Evolutionary conservation across 53 echinoderm and acorn worm species (phyloP), one percentile per base, ranked within the genome.

Genomic region (Echinometra lucunter): DNA sequence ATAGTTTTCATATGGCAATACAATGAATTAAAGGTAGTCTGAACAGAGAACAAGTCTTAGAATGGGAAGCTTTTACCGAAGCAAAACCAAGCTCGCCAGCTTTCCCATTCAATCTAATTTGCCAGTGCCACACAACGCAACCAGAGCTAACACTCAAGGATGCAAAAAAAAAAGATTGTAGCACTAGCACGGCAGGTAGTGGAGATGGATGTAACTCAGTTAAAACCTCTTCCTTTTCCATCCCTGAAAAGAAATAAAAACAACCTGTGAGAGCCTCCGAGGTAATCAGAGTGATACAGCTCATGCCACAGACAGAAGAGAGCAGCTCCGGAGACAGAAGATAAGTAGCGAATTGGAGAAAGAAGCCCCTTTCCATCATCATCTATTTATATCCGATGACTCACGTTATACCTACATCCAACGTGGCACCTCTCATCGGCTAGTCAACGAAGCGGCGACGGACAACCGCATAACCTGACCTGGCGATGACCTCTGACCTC

Each of bases 381-480:
- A 67, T 66, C 67, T 91, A 91, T 91, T 91, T 91, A 66, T 66
- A 69, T 66, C 66, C 67, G 17, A 91, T 91, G 91, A 91, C 91
- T 91, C 91, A 91, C 49, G 30, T 49, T 49, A 45, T 58, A 57
- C 63, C 90, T 90, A 37, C 90, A 90, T 58, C 90, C 90, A 90
- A 90, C 60, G 90, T 90, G 90, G 60, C 19, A 63, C 90, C 63
- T 63, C 58, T 63, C 63, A 60, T 9, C 47, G 28, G 3, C 85
- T n/a, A 78, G 53, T 12, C 85, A 85, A 25, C n/a, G 13, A 85
- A 49, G n/a, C n/a, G 85, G 49, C 49, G 28, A 85, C 11, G 47
- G 85, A 47, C 45, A 28, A 49, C 85, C 11, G 23, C 63, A 63
- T 18, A 63, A 63, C 63, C 63, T 4, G n/a, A 85, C 85, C 78